Percentiles rank a stretch among this genome's conserved stretches.
phyloP scores from a whole-genome alignment of 2,797 vertebrate genomes.

The Tiaroga cobitis region DNA sequence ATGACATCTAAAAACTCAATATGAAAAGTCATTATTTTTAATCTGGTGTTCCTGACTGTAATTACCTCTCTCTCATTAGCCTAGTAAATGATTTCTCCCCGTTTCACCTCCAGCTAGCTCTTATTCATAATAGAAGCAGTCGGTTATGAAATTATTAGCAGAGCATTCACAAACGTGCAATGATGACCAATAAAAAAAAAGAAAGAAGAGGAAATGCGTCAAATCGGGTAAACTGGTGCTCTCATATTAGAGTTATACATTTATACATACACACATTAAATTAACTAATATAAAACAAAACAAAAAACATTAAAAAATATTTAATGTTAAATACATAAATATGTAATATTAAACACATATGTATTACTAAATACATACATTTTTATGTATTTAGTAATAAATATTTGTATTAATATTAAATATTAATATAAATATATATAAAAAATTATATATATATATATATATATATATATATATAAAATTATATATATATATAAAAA shows the following conservation, averaged over 20 bases:
- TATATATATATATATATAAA: too few relatives aligned
- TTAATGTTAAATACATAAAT: too few relatives aligned
- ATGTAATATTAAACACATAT: too few relatives aligned
- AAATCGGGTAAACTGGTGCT: background rate
- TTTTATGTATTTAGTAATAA: too few relatives aligned
- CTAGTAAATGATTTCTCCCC: conserved; percentile 60
- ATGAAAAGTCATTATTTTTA: conserved; percentile 66
- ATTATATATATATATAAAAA: too few relatives aligned
- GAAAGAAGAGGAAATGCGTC: conserved; percentile 5
- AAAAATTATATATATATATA: too few relatives aligned
- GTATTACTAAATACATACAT: too few relatives aligned
- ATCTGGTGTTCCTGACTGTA: conserved; percentile 63
- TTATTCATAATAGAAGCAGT: conserved; percentile 52
- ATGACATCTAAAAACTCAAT: conserved; percentile 53
- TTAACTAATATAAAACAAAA: background rate
- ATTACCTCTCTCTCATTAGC: conserved; percentile 63
- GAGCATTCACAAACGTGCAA: conserved; percentile 39
- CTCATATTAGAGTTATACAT: background rate
- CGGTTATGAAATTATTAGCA: conserved; percentile 23
- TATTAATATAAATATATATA: too few relatives aligned
- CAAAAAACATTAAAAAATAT: too few relatives aligned
- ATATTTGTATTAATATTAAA: too few relatives aligned
- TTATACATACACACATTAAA: background rate
- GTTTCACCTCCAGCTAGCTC: conserved; percentile 64
- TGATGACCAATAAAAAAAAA: conserved; percentile 62